Conservation (phyloP, 1,140 invertebrate genomes). For the Galleria mellonella region DNA sequence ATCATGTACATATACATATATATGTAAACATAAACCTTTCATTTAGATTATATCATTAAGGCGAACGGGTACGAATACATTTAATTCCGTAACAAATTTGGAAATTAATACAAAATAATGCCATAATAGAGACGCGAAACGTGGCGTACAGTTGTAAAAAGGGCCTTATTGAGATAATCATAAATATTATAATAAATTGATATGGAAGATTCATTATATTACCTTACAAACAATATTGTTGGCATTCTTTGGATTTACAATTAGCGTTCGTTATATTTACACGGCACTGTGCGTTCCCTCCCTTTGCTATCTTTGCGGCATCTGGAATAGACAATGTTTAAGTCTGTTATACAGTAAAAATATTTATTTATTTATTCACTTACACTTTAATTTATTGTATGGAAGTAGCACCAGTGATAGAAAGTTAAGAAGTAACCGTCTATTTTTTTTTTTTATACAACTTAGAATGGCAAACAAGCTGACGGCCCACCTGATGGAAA, state of each 20-base stretch:
- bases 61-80: not conserved
- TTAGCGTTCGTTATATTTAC: slow-evolving; percentile 44
- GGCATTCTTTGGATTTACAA: slow-evolving; percentile 56
- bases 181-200: slow-evolving; percentile 12
- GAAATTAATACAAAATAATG: no score
- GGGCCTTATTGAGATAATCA: slow-evolving; percentile 2
- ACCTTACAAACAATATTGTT: slow-evolving; percentile 25
- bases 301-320: slow-evolving; percentile 55
- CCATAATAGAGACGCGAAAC: not conserved
- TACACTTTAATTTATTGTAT: no score
- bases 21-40: slow-evolving; percentile 5
- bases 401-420: no score
- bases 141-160: not conserved
- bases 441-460: no score
- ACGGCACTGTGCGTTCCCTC: slow-evolving; percentile 13
- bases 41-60: slow-evolving; percentile 8
- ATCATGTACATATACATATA: slow-evolving; percentile 6
- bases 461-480: no score
- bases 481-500: no score
- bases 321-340: slow-evolving; percentile 34
- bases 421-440: no score
- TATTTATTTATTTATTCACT: no score
- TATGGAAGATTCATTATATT: slow-evolving; percentile 28
- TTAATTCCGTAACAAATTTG: not conserved
- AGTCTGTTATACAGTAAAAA: no score